phyloP scores from a whole-genome alignment of 2,888 invertebrate genomes.

The Brachyptera putata region DNA sequence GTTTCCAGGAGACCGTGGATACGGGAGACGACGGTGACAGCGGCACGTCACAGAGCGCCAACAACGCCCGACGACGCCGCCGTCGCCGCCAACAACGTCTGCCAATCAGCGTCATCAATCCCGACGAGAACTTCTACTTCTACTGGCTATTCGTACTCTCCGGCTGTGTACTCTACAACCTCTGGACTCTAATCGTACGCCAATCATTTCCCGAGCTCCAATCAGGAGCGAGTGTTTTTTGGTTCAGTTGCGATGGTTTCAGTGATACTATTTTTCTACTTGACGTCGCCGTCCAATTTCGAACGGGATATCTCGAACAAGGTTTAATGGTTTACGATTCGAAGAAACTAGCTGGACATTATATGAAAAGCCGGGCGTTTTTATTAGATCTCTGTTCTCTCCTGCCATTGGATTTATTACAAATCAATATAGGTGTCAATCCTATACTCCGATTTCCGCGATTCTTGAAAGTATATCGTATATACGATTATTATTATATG shows the following conservation, averaged over 20 bases:
- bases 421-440: constrained; percentile 74
- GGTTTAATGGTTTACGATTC: constrained; percentile 90
- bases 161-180: constrained; percentile 85
- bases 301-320: constrained; percentile 93
- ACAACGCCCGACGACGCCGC: constrained; percentile 56
- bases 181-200: constrained; percentile 92
- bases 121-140: constrained; percentile 94
- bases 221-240: constrained; percentile 66
- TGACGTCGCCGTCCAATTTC: constrained; percentile 86
- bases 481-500: constrained; percentile 91
- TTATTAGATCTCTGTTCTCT: constrained; percentile 77
- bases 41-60: constrained; percentile 41
- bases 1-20: constrained; percentile 47
- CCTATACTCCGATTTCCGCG: constrained; percentile 86
- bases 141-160: constrained; percentile 91
- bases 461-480: constrained; percentile 85
- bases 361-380: constrained; percentile 78
- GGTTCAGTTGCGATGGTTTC: constrained; percentile 78
- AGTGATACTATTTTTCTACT: constrained; percentile 83
- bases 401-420: constrained; percentile 81
- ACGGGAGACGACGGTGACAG: constrained; percentile 42
- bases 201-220: constrained; percentile 92
- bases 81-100: constrained; percentile 59
- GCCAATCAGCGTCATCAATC: constrained; percentile 82
- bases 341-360: constrained; percentile 84